Base-by-base conservation (phyloP, 2,797 vertebrate genomes). In the Lagorchestes hirsutus region DNA sequence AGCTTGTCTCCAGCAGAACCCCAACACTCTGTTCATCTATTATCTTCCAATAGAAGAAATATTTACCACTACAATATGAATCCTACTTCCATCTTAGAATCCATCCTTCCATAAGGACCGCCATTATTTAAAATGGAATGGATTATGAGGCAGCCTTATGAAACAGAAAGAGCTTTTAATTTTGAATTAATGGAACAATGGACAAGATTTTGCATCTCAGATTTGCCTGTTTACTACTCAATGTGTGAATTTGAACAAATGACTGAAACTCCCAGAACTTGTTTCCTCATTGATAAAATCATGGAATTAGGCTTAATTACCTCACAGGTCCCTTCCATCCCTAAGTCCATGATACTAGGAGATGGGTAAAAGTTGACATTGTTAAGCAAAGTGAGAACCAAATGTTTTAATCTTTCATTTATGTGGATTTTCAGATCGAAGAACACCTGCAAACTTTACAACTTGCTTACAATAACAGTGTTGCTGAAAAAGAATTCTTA, bases 341-440 rank as follows among this genome's bases (percentile, higher is more conserved):
- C 67, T 40, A 40, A 24, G 8, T 50, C 28, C 8, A 50, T n/a
- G n/a, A 28, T 12, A 40, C 24, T 46, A 24, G 8, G n/a, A 46
- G 6, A 82, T 50, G 93, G n/a, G 18, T 91, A 55, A 55, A 28
- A 54, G 91, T 50, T 52, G 82, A 93, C 54, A 18, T 46, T 27
- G 91, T 62, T 28, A 92, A 28, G 52, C 56, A 95, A 95, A 92
- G 93, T 55, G 50, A 57, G 74, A 58, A 22, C 52, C n/a, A 92
- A 28, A 91, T 52, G 13, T 90, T 31, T 87, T 92, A 34, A 87
- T 87, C 74, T 95, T 93, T 95, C 90, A 74, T 0, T 96, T 62
- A 34, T 0, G 93, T 90, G 97, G 54, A 91, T 94, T 97, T 98
- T 95, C 95, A 99, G 98, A 95, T 98, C 82, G 98, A 98, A 96